These are phyloP conservation scores for Amphibalanus amphitrite DNA, from an alignment of 1,140 invertebrate genomes.

Conservation along the genomic window DNA sequence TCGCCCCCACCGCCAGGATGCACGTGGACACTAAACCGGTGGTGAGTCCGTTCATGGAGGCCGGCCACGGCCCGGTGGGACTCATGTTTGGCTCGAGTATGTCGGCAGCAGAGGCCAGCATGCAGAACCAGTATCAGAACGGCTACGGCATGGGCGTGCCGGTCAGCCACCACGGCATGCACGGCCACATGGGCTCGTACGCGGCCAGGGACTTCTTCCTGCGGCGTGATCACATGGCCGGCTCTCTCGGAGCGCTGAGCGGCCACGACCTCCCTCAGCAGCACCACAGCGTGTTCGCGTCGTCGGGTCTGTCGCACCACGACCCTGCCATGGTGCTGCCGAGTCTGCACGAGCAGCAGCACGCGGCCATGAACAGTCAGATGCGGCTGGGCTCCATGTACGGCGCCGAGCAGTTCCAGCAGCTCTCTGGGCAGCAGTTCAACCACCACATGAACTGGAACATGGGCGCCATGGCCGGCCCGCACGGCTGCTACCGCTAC, in stretches of 20 bases:
- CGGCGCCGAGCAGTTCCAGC: conserved; percentile 25
- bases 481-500: conserved; percentile 52
- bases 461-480: conserved; percentile 23
- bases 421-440: conserved; percentile 23
- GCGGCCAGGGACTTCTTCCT: conserved; percentile 55
- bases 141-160: conserved; percentile 29
- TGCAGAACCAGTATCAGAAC: conserved; percentile 30
- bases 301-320: conserved; percentile 22
- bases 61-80: conserved; percentile 44
- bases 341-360: conserved; percentile 31
- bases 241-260: conserved; percentile 19
- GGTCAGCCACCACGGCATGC: conserved; percentile 42
- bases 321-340: too few relatives aligned
- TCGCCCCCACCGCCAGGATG: not conserved
- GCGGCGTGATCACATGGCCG: conserved; percentile 34
- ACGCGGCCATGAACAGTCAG: conserved; percentile 37
- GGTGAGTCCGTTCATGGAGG: conserved; percentile 65
- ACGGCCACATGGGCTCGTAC: conserved; percentile 40
- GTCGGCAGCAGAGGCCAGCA: conserved; percentile 25
- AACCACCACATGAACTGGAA: conserved; percentile 26
- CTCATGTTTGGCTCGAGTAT: conserved; percentile 52
- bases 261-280: conserved; percentile 22
- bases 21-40: conserved; percentile 18
- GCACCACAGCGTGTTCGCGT: conserved; percentile 27
- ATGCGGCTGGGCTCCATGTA: conserved; percentile 17